Conservation (phyloP, 2,888 invertebrate species). For the Hypena proboscidalis region DNA sequence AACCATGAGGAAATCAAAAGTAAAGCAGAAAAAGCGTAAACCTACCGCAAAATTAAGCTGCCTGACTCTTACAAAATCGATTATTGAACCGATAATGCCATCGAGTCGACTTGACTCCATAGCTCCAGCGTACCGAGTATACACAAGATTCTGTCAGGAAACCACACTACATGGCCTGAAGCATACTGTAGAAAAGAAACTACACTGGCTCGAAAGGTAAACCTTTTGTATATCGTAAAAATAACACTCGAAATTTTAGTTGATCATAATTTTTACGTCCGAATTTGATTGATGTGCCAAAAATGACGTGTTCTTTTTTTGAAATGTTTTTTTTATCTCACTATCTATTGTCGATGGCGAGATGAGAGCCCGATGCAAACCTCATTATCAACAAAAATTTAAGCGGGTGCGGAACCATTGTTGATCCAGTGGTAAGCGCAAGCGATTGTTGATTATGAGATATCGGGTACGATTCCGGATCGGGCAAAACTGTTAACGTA, state of each 20-base stretch:
- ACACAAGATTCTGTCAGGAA: slow-evolving; percentile 71
- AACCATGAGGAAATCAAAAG: slow-evolving; percentile 30
- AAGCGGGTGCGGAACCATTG: too few relatives aligned
- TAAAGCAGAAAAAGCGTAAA: slow-evolving; percentile 31
- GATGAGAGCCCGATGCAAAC: too few relatives aligned
- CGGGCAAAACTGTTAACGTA: too few relatives aligned
- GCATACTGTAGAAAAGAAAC: slow-evolving; percentile 71
- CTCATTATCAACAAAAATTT: too few relatives aligned
- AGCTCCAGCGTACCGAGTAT: slow-evolving; percentile 47
- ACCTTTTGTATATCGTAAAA: slow-evolving; percentile 9
- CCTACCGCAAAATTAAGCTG: slow-evolving; percentile 69
- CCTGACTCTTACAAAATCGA: slow-evolving; percentile 61
- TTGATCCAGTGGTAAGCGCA: too few relatives aligned
- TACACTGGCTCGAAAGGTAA: slow-evolving; percentile 76
- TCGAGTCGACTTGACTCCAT: too few relatives aligned
- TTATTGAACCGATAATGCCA: slow-evolving; percentile 47
- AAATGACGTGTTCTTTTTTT: slow-evolving; percentile 39
- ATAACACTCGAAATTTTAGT: slow-evolving; percentile 17
- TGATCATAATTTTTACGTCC: slow-evolving; percentile 26
- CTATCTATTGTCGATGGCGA: not conserved
- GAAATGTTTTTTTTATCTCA: slow-evolving; percentile 26
- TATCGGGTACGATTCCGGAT: too few relatives aligned
- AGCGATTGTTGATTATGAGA: too few relatives aligned
- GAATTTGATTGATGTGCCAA: slow-evolving; percentile 12
- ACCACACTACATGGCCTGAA: slow-evolving; percentile 77